These are phyloP conservation scores for Oithona nana DNA, from an alignment of 2,888 invertebrate species.

Conservation along the genomic window DNA sequence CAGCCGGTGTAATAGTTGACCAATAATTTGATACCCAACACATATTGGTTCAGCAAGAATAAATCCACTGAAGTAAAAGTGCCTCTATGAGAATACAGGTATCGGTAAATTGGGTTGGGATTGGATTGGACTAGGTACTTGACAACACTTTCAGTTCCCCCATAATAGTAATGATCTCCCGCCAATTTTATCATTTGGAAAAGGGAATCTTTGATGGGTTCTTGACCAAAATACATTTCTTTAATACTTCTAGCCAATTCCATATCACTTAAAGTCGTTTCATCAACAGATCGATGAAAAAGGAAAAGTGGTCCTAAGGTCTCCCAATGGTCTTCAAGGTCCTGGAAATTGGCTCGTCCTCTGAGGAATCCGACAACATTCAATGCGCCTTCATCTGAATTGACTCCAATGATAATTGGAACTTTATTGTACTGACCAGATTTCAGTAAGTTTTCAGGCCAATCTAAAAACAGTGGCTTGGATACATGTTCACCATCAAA, in stretches of 20 bases:
- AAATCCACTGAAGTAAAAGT: background rate
- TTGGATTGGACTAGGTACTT: background rate
- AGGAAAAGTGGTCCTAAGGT: background rate
- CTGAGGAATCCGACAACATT: background rate
- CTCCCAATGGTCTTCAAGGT: background rate
- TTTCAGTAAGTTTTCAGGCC: background rate
- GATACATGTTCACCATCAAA: background rate
- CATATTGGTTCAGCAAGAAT: background rate
- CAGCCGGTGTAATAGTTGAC: background rate
- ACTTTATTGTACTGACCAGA: constrained; percentile 5
- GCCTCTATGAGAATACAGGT: background rate
- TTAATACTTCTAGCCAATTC: background rate
- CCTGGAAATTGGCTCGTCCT: background rate
- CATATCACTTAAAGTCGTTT: background rate
- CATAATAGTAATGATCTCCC: background rate
- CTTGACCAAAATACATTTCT: background rate
- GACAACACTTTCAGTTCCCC: background rate
- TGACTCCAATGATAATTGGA: background rate
- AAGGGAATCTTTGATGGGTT: background rate
- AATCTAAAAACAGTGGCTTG: background rate
- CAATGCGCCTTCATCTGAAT: background rate
- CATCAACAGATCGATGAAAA: background rate
- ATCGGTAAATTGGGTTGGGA: background rate
- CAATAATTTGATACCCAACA: background rate
- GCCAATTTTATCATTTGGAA: background rate